Conservation (phyloP, 30 jellyfish, hydroid and myxozoan species). For the Catostylus mosaicus region DNA sequence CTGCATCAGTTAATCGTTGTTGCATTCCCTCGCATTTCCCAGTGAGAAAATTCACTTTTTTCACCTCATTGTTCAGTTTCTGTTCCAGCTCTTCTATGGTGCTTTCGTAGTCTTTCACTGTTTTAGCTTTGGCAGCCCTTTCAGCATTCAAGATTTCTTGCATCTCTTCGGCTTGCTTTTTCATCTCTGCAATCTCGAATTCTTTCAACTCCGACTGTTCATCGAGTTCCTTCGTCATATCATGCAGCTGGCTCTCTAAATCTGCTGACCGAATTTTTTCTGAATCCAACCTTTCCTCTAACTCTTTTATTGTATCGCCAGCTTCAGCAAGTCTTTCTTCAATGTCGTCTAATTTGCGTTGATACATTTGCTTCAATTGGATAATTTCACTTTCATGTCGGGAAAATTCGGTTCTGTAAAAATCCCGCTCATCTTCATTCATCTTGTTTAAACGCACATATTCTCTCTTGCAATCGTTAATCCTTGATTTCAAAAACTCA, state of each 20-base stretch:
- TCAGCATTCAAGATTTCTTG: constrained; percentile 29
- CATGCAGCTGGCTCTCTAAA: constrained; percentile 33
- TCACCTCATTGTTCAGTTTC: constrained; percentile 39
- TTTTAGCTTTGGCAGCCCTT: constrained; percentile 17
- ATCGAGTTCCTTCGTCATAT: constrained; percentile 16
- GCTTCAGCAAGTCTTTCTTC: constrained; percentile 1
- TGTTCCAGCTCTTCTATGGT: constrained; percentile 45
- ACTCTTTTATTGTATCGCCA: neutral
- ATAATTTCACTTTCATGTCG: constrained; percentile 19
- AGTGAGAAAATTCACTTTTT: constrained; percentile 20
- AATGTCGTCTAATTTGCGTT: constrained; percentile 10
- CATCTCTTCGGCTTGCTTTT: constrained; percentile 43
- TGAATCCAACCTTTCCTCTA: constrained; percentile 12
- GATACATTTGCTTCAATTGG: constrained; percentile 5
- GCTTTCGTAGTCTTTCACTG: constrained; percentile 32
- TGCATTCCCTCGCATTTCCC: constrained; percentile 38
- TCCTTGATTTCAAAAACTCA: constrained; percentile 28
- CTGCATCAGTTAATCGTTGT: constrained; percentile 11
- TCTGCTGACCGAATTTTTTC: constrained; percentile 9
- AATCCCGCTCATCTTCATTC: constrained; percentile 37
- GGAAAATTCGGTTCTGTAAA: constrained; percentile 1
- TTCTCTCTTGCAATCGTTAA: constrained; percentile 22
- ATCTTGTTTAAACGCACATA: constrained; percentile 29
- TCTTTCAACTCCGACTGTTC: constrained; percentile 29
- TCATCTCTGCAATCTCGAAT: constrained; percentile 31